phyloP scores from a whole-genome alignment of 2,888 invertebrate species.

The Cheilosia grossa region DNA sequence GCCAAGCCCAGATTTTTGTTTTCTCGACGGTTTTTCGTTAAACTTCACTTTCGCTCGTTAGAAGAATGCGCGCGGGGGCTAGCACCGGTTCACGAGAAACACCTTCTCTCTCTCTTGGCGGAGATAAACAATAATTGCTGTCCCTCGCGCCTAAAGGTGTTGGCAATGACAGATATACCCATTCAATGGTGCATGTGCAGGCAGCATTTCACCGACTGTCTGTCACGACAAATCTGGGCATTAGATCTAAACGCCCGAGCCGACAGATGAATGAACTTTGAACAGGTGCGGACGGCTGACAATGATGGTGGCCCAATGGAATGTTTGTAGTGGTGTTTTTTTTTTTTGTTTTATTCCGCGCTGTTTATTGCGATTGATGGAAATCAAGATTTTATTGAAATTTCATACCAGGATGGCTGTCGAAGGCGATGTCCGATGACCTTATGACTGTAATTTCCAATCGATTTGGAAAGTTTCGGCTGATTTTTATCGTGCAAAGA shows the following conservation, averaged over 20 bases:
- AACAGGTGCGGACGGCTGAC: slow-evolving; percentile 43
- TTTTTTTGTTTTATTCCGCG: too few species aligned
- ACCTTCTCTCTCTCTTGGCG: slow-evolving; percentile 16
- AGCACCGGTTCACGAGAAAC: slow-evolving; percentile 12
- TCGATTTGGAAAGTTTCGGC: slow-evolving; percentile 17
- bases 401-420: not conserved
- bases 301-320: slow-evolving; percentile 20
- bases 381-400: slow-evolving; percentile 37
- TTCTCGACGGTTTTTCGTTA: slow-evolving; percentile 10
- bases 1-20: slow-evolving; percentile 62
- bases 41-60: slow-evolving; percentile 68
- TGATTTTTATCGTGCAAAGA: not conserved
- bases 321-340: not conserved
- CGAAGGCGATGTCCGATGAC: slow-evolving; percentile 16
- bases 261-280: slow-evolving; percentile 45
- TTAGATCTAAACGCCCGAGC: slow-evolving; percentile 45
- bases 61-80: slow-evolving; percentile 45
- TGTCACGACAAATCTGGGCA: slow-evolving; percentile 40
- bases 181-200: slow-evolving; percentile 40
- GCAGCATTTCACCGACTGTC: slow-evolving; percentile 49
- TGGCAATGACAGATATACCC: slow-evolving; percentile 45
- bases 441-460: slow-evolving; percentile 11
- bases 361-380: slow-evolving; percentile 11
- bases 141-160: slow-evolving; percentile 46
- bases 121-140: slow-evolving; percentile 36